Percentiles rank a stretch among this genome's conserved stretches.
These are phyloP conservation scores for Bombus confusus DNA, from an alignment of 1,140 invertebrate genomes.

Conservation along the genomic window DNA sequence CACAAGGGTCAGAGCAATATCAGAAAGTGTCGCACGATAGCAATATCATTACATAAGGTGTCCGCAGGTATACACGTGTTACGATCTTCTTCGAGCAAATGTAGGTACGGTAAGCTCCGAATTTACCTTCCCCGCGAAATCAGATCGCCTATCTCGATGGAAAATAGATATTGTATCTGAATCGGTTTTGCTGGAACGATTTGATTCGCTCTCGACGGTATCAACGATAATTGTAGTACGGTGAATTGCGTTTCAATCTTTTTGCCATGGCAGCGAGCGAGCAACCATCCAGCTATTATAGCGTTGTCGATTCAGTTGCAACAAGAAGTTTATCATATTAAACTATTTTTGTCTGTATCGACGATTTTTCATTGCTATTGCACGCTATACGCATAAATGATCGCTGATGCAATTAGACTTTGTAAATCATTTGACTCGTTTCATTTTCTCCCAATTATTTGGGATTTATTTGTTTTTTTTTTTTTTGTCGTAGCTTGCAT, in stretches of 20 bases:
- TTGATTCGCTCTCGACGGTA: slow-evolving; percentile 7
- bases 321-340: too few species aligned
- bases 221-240: slow-evolving; percentile 33
- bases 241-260: slow-evolving; percentile 5
- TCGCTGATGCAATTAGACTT: too few species aligned
- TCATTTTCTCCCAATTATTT: too few species aligned
- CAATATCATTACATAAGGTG: slow-evolving; percentile 58
- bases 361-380: too few species aligned
- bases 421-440: too few species aligned
- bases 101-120: slow-evolving; percentile 53
- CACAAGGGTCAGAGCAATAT: slow-evolving; percentile 39
- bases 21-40: slow-evolving; percentile 35
- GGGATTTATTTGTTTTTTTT: too few species aligned
- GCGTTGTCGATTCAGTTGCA: too few species aligned
- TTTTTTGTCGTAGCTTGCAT: too few species aligned
- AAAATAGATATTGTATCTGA: slow-evolving; percentile 34
- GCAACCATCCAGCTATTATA: too few species aligned
- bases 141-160: slow-evolving; percentile 44
- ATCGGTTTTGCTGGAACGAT: slow-evolving; percentile 12
- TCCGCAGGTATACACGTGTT: slow-evolving; percentile 46
- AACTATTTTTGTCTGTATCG: too few species aligned
- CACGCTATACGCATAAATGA: too few species aligned
- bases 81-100: slow-evolving; percentile 40
- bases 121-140: slow-evolving; percentile 55
- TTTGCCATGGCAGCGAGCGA: background rate